Base-by-base conservation (phyloP, 2,113 vertebrate species). In the Bubo scandiacus region DNA sequence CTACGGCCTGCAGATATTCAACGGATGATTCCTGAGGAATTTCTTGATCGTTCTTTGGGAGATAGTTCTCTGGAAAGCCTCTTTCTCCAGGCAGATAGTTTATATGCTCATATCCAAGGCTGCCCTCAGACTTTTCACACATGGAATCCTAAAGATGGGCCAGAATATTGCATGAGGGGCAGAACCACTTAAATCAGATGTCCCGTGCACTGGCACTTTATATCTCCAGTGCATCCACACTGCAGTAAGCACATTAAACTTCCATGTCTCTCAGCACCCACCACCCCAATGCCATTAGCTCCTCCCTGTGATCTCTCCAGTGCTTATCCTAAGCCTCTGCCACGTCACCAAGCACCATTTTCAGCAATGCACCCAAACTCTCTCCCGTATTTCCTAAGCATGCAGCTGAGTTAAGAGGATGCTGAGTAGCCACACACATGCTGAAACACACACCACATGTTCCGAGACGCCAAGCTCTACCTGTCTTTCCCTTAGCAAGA, bases 1-100 rank as follows among this genome's bases (percentile, higher is more conserved):
- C 99, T 81, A 99, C 63, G 15, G 98, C 97, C 96, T 99, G 99
- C 86, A 99, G 97, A 62, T 97, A 97, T 5, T 99, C 98, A 9
- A 99, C 97, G 0, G 98, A 98, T 4, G 96, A 92, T 6, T 93
- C 90, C 38, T 83, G 23, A 27, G 88, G 51, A 8, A 72, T 45
- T 12, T 61, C 92, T 9, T 1, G 23, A 12, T 38, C 59, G 10
- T 4, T 51, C 7, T 5, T 22, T 9, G 17, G 38, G 2, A 97
- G 73, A 6, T 81, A 96, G 7, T 12, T 91, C 43, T 73, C 88
- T n/a, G 98, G 97, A 86, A 98, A 98, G 21, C 84, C 81, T 3
- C 26, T 91, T 15, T 98, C 98, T 13, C 97, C 92, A 23, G 36
- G 77, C 65, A 99, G 86, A 23, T 55, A 86, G 12, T 15, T n/a